A percentile compares a stretch with the other conserved stretches of the same genome.
These are phyloP conservation scores for Hylaea fasciaria DNA, from an alignment of 2,888 invertebrate species.

Conservation along the genomic window DNA sequence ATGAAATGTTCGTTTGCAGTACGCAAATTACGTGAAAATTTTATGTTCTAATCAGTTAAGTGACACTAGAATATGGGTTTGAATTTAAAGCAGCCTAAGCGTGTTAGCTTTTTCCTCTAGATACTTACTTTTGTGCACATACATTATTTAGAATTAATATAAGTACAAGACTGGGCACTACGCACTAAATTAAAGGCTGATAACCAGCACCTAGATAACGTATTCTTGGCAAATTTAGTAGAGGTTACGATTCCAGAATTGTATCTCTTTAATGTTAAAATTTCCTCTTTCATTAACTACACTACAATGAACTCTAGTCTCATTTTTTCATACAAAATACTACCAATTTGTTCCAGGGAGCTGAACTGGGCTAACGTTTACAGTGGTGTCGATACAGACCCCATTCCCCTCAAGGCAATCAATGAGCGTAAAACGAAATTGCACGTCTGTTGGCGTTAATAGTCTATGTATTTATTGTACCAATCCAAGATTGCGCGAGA, in stretches of 20 bases:
- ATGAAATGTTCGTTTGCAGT: slow-evolving; percentile 31
- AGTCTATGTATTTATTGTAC: slow-evolving; percentile 68
- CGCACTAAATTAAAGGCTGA: no score
- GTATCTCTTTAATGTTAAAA: no score
- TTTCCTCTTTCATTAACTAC: no score
- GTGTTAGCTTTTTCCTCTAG: neutral
- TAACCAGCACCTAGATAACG: no score
- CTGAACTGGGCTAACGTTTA: neutral
- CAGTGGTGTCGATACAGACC: slow-evolving; percentile 4
- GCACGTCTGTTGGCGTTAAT: slow-evolving; percentile 53
- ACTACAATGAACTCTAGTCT: no score
- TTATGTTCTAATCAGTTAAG: slow-evolving; percentile 24
- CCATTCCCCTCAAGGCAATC: slow-evolving; percentile 6
- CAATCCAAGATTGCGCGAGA: slow-evolving; percentile 72
- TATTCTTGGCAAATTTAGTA: no score
- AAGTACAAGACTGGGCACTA: no score
- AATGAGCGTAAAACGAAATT: slow-evolving; percentile 46
- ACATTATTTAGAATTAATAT: no score
- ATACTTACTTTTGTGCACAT: no score
- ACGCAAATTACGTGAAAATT: slow-evolving; percentile 6
- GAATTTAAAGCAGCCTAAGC: neutral
- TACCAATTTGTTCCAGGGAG: no score
- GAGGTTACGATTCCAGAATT: no score
- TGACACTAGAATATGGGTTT: slow-evolving; percentile 11
- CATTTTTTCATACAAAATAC: no score